Conservation (phyloP, 2,888 invertebrate species). For the Cepaea hortensis region DNA sequence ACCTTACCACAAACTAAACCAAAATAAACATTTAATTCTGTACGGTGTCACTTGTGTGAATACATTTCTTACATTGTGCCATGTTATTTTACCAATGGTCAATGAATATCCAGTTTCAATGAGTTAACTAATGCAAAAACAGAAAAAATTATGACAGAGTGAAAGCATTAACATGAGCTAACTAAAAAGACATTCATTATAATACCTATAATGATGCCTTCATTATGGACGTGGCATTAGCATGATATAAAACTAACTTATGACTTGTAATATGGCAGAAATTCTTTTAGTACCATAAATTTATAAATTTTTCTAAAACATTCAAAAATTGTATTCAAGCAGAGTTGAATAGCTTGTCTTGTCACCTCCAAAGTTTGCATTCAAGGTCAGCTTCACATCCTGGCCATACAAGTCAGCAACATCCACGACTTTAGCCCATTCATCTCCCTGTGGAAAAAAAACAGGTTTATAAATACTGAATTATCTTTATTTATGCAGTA, state of each 20-base stretch:
- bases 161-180: neutral
- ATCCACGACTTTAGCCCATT: constrained; percentile 72
- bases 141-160: neutral
- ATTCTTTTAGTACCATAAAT: constrained; percentile 18
- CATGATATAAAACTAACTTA: neutral
- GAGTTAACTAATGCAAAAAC: neutral
- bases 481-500: too few relatives aligned
- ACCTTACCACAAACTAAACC: too few relatives aligned
- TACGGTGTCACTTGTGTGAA: too few relatives aligned
- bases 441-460: constrained; percentile 50
- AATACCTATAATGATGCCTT: neutral
- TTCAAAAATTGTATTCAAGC: constrained; percentile 69
- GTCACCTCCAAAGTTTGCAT: constrained; percentile 75
- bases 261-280: neutral
- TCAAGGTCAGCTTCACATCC: constrained; percentile 71
- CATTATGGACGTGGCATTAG: neutral
- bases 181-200: neutral
- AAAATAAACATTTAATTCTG: too few relatives aligned
- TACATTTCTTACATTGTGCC: neutral
- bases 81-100: neutral
- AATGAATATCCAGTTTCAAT: neutral
- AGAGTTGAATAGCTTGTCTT: constrained; percentile 75
- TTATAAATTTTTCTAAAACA: neutral
- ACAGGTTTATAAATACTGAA: too few relatives aligned
- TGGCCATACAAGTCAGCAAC: constrained; percentile 66